These are phyloP conservation scores for Nemotelus nigrinus DNA, from an alignment of 2,888 invertebrate species.

Conservation along the genomic window DNA sequence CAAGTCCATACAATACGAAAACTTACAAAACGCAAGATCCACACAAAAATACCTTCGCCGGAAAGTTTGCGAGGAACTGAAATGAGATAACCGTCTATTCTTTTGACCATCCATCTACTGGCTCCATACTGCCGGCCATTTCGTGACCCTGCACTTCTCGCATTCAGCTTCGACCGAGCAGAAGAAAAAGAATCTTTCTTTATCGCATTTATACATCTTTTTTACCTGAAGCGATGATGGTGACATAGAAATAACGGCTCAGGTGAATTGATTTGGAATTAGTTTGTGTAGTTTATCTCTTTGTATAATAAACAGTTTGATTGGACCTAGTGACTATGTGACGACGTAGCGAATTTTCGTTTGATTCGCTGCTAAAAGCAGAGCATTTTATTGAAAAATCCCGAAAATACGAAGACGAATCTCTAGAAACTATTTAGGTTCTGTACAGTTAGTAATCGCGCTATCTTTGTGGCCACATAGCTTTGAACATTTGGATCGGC, in stretches of 20 bases:
- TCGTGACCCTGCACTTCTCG: constrained; percentile 15
- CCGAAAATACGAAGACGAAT: not conserved
- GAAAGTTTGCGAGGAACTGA: constrained; percentile 22
- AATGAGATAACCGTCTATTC: not conserved
- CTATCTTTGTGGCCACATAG: constrained; percentile 17
- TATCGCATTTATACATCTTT: constrained; percentile 16
- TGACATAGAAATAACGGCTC: constrained; percentile 42
- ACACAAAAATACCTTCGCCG: too few relatives aligned
- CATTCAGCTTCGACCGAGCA: not conserved
- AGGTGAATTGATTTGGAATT: constrained; percentile 39
- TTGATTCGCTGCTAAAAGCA: constrained; percentile 6
- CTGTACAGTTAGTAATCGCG: constrained; percentile 4
- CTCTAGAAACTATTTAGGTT: not conserved
- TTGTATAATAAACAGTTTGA: constrained; percentile 37
- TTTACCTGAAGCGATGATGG: constrained; percentile 29
- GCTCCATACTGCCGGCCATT: constrained; percentile 13
- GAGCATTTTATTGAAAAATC: constrained; percentile 7
- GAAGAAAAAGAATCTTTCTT: constrained; percentile 30
- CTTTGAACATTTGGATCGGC: not conserved
- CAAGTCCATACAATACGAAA: too few relatives aligned
- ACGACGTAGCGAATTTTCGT: constrained; percentile 9
- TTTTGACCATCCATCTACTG: not conserved
- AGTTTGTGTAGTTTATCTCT: constrained; percentile 41
- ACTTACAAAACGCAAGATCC: too few relatives aligned
- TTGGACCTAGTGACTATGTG: constrained; percentile 12